Conservation (phyloP, 2,888 invertebrate genomes). For the Chloromyia formosa region DNA sequence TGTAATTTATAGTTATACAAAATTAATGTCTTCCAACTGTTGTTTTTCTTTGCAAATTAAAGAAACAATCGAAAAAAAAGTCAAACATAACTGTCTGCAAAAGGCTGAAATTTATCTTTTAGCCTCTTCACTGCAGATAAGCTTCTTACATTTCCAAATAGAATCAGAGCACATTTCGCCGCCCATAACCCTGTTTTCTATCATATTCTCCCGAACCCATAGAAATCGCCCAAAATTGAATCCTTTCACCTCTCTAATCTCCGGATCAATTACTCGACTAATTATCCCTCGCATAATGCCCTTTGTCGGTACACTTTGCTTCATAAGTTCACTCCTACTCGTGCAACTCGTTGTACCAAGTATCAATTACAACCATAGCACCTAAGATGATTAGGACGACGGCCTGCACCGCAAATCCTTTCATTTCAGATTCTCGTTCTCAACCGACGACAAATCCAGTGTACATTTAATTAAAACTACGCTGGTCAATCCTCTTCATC, state of each 20-base stretch:
- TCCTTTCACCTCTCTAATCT: conserved; percentile 7
- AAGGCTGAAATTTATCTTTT: conserved; percentile 3
- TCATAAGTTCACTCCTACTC: conserved; percentile 31
- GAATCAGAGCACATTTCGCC: no score
- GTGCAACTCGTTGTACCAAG: conserved; percentile 6
- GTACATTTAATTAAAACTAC: conserved; percentile 38
- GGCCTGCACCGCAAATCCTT: background rate
- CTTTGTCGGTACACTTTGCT: conserved; percentile 36
- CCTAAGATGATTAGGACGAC: conserved; percentile 20
- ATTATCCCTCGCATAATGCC: conserved; percentile 30
- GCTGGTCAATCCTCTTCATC: conserved; percentile 26
- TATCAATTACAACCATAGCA: conserved; percentile 44
- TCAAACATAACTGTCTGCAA: no score
- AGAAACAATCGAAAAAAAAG: no score
- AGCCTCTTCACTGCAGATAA: background rate
- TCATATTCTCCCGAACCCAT: background rate
- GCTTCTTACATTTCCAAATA: no score
- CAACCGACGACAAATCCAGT: background rate
- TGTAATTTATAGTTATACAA: no score
- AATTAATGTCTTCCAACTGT: no score
- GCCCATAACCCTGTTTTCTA: no score
- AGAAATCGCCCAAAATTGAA: background rate
- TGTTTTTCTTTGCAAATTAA: no score
- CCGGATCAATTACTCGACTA: conserved; percentile 35
- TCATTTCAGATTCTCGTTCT: background rate